These are phyloP conservation scores for Quadriops clusia DNA, from an alignment of 2,888 invertebrate species.

Conservation along the genomic window DNA sequence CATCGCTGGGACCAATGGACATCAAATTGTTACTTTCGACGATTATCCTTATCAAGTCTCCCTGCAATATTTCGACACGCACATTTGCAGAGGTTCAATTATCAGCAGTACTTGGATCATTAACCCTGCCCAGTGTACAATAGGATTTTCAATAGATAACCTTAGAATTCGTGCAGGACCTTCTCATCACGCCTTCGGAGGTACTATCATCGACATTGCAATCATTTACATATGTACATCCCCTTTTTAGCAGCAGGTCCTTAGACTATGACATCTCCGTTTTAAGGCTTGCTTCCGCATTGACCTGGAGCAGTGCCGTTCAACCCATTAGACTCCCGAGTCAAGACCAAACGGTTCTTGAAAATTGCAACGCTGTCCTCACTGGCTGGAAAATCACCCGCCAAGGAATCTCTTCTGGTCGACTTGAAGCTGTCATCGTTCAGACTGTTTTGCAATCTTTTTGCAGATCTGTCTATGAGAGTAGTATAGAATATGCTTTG, in stretches of 20 bases:
- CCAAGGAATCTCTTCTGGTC: neutral
- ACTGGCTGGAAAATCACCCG: conserved; percentile 11
- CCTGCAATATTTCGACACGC: neutral
- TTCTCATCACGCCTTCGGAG: conserved; percentile 6
- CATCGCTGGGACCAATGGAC: conserved; percentile 5
- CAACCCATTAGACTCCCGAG: conserved; percentile 6
- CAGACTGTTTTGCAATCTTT: too few species aligned
- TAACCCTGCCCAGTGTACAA: conserved; percentile 5
- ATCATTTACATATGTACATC: conserved; percentile 5
- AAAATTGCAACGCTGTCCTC: conserved; percentile 1
- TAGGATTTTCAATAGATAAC: neutral
- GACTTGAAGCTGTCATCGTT: conserved; percentile 5
- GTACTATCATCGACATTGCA: conserved; percentile 3
- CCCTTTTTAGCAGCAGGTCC: conserved; percentile 2
- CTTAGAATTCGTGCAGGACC: conserved; percentile 9
- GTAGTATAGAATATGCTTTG: too few species aligned
- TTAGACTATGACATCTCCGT: conserved; percentile 8
- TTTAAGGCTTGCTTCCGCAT: neutral
- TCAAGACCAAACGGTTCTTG: neutral
- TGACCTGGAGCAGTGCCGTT: conserved; percentile 3
- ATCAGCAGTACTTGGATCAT: neutral
- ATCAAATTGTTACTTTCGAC: conserved; percentile 1
- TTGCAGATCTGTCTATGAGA: too few species aligned
- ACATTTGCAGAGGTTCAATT: conserved; percentile 7
- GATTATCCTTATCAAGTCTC: conserved; percentile 7